Conservation (phyloP, 2,113 vertebrate species). For the Etheostoma cragini region DNA sequence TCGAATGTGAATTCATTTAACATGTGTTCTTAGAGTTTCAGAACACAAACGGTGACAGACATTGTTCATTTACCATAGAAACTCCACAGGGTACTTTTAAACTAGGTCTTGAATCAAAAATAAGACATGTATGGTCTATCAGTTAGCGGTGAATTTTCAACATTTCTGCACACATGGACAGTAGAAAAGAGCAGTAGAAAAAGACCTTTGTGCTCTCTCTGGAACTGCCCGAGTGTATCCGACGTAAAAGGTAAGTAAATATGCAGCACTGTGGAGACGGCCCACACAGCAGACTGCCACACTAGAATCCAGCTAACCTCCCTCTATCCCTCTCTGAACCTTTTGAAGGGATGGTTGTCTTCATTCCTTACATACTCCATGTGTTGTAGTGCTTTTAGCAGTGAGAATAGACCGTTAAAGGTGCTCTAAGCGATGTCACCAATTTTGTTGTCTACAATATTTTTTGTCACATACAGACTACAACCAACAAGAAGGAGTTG, state of each 20-base stretch:
- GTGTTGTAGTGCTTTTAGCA: background rate
- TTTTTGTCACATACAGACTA: too few species aligned
- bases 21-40: background rate
- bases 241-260: slow-evolving; percentile 19
- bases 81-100: background rate
- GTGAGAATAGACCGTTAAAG: background rate
- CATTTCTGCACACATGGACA: background rate
- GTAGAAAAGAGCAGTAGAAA: background rate
- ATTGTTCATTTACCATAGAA: background rate
- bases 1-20: background rate
- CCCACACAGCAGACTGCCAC: slow-evolving; percentile 53
- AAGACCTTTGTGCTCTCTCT: background rate
- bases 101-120: background rate
- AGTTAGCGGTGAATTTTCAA: background rate
- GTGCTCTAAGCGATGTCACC: too few species aligned
- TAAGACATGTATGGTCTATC: background rate
- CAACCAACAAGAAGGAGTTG: too few species aligned
- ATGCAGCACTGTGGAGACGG: background rate
- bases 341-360: background rate
- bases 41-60: background rate
- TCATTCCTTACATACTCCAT: slow-evolving; percentile 5
- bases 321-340: slow-evolving; percentile 5
- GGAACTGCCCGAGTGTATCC: background rate
- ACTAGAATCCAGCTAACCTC: slow-evolving; percentile 23
- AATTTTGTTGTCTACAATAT: too few species aligned